A percentile compares a stretch with the other conserved stretches of the same genome.
Evolutionary conservation across 1,140 invertebrate species (phyloP).

Genomic region (Drosophila littoralis): DNA sequence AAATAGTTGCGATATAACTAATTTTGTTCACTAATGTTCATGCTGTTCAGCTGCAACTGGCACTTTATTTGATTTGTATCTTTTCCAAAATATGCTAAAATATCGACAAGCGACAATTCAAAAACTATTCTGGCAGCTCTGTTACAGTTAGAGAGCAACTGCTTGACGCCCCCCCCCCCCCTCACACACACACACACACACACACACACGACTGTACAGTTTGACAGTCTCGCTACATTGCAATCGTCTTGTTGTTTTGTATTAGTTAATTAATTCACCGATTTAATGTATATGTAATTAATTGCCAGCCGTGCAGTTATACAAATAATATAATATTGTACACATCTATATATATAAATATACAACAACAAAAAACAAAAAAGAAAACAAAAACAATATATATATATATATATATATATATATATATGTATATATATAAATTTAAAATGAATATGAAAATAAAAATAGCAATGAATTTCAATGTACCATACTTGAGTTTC

Average conservation of each 20-base stretch:
- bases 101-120: neutral
- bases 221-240: slow-evolving; percentile 17
- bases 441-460: slow-evolving; percentile 35
- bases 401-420: too few species aligned
- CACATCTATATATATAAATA: slow-evolving; percentile 38
- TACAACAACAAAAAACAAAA: slow-evolving; percentile 20
- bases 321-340: slow-evolving; percentile 36
- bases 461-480: slow-evolving; percentile 73
- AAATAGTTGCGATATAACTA: slow-evolving; percentile 41
- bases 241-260: slow-evolving; percentile 25
- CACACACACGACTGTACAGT: neutral
- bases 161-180: neutral
- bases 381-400: slow-evolving; percentile 8
- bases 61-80: slow-evolving; percentile 8
- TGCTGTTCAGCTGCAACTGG: slow-evolving; percentile 44
- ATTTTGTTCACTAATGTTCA: slow-evolving; percentile 48
- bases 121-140: neutral
- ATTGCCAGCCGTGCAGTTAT: slow-evolving; percentile 47
- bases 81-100: neutral
- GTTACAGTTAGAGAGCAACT: slow-evolving; percentile 11
- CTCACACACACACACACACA: too few species aligned
- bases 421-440: slow-evolving; percentile 15
- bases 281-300: slow-evolving; percentile 26
- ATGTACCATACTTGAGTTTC: slow-evolving; percentile 33
- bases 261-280: slow-evolving; percentile 26